A percentile compares a stretch with the other conserved stretches of the same genome.
Conservation (phyloP, 2,797 vertebrate species). For the Gorsachius magnificus region DNA sequence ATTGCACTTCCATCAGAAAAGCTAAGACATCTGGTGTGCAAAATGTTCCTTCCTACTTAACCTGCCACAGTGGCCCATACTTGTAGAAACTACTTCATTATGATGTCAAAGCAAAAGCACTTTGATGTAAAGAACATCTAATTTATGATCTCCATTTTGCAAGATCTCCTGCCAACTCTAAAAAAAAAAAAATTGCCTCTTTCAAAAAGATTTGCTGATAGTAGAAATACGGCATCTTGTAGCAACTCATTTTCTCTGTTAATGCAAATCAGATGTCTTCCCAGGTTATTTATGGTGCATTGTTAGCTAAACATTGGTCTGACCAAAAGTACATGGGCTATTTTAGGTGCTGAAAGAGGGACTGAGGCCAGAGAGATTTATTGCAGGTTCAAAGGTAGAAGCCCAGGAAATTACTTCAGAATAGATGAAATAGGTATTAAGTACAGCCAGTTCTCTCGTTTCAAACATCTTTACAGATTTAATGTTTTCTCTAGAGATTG, state of each 20-base stretch:
- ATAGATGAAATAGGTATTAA: neutral
- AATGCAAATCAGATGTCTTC: neutral
- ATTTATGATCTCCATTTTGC: slow-evolving; percentile 5
- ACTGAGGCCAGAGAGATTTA: neutral
- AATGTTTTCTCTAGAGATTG: neutral
- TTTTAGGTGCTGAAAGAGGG: neutral
- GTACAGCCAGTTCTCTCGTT: neutral
- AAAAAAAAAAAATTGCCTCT: neutral
- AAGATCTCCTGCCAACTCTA: neutral
- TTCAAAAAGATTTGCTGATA: slow-evolving; percentile 4
- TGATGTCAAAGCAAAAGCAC: slow-evolving; percentile 23
- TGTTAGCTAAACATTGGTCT: neutral
- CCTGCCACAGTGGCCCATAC: neutral
- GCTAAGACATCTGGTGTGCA: neutral
- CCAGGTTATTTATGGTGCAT: neutral
- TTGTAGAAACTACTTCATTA: neutral
- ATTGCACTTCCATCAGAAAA: neutral
- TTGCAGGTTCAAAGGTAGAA: slow-evolving; percentile 7
- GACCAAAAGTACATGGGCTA: neutral
- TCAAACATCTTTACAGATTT: slow-evolving; percentile 16
- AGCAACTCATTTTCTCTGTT: neutral
- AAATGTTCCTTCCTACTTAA: slow-evolving; percentile 6
- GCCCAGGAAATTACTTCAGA: neutral
- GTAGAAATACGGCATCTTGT: neutral
- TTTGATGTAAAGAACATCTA: neutral